These are phyloP conservation scores for Prinia subflava DNA, from an alignment of 2,113 vertebrate species.

Conservation along the genomic window DNA sequence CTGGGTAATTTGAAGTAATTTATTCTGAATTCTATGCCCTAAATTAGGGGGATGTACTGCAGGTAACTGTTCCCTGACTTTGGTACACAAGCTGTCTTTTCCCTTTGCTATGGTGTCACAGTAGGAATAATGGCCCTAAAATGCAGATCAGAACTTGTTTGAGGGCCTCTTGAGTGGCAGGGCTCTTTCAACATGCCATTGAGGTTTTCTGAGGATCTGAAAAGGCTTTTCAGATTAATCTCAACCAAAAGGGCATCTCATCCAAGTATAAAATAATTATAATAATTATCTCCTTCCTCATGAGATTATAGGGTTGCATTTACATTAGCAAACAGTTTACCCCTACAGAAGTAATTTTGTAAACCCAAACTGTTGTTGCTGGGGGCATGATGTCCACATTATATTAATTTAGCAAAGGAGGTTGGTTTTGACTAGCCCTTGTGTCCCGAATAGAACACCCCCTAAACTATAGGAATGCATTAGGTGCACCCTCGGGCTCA, in stretches of 20 bases:
- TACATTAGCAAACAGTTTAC: not conserved
- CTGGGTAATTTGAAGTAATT: constrained; percentile 28
- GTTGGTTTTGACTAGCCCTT: not conserved
- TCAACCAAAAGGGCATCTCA: not conserved
- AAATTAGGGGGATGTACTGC: not conserved
- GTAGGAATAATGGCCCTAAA: constrained; percentile 26
- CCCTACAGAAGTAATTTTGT: not conserved
- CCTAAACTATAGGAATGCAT: not conserved
- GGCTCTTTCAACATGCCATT: not conserved
- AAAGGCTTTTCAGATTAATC: constrained; percentile 33
- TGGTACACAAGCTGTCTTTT: not conserved
- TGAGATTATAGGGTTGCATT: not conserved
- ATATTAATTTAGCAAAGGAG: not conserved
- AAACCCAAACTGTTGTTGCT: not conserved
- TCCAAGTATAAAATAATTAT: not conserved
- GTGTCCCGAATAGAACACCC: not conserved
- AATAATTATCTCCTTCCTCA: not conserved
- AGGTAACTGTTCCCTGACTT: constrained; percentile 7
- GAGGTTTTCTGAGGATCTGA: not conserved
- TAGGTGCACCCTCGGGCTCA: not conserved
- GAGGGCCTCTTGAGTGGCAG: not conserved
- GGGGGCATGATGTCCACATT: not conserved
- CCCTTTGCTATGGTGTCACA: not conserved
- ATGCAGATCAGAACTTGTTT: not conserved
- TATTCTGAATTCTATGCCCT: not conserved